A percentile compares a stretch with the other conserved stretches of the same genome.
Evolutionary conservation across 2,113 vertebrate genomes (phyloP).

Genomic region (Verasper variegatus): DNA sequence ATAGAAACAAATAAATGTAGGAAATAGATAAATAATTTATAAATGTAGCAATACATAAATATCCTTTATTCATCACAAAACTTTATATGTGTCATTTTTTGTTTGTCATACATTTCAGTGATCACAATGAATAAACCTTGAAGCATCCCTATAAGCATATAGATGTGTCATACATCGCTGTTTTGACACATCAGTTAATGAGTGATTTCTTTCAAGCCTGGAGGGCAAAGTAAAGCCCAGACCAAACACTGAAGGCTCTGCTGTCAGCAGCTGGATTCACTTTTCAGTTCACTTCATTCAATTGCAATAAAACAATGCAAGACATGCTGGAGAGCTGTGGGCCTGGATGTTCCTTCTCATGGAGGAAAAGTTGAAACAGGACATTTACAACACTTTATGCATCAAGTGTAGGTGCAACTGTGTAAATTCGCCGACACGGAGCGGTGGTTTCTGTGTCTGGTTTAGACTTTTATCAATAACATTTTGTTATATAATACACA

Average conservation of each 20-base stretch:
- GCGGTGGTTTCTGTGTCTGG: not conserved
- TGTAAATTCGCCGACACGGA: not conserved
- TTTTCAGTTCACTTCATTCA: conserved; percentile 90
- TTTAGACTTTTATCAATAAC: conserved; percentile 2
- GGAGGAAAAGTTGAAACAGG: conserved; percentile 79
- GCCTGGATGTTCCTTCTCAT: conserved; percentile 86
- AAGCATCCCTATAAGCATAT: not conserved
- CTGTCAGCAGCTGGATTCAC: conserved; percentile 89
- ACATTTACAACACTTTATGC: conserved; percentile 65
- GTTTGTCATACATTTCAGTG: no score
- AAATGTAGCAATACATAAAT: not conserved
- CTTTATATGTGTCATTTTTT: no score
- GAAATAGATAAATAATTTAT: no score
- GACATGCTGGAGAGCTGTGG: conserved; percentile 86
- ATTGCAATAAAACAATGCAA: conserved; percentile 93
- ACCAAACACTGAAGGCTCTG: conserved; percentile 81
- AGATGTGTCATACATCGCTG: not conserved
- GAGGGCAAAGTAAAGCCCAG: conserved; percentile 60
- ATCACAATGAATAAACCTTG: not conserved
- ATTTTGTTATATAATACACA: conserved; percentile 29
- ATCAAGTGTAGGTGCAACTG: not conserved
- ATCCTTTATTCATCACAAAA: no score
- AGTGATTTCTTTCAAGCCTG: conserved; percentile 86
- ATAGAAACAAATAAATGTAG: no score
- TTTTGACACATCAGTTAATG: conserved; percentile 81